A percentile compares a stretch with the other conserved stretches of the same genome.
phyloP scores from a whole-genome alignment of 2,888 invertebrate genomes.

The Euzophera pinguis region DNA sequence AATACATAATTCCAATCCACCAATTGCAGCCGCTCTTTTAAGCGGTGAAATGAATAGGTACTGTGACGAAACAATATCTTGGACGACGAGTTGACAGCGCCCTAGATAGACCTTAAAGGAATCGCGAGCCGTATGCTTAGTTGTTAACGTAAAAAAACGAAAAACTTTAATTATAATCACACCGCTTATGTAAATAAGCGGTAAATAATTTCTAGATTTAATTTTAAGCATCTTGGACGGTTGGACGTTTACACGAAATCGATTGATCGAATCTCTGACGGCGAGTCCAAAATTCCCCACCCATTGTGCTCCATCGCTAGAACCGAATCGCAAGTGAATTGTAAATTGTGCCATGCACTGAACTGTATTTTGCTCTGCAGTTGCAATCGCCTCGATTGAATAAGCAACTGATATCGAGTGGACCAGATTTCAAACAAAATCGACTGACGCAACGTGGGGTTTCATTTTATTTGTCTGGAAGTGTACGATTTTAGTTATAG shows the following conservation, averaged over 20 bases:
- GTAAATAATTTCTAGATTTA: too few relatives aligned
- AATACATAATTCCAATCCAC: too few relatives aligned
- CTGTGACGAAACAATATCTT: too few relatives aligned
- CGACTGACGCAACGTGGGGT: background rate
- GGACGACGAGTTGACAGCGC: too few relatives aligned
- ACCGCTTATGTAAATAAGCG: too few relatives aligned
- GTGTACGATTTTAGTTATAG: background rate
- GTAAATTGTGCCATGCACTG: conserved; percentile 58
- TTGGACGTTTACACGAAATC: conserved; percentile 2
- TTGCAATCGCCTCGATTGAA: conserved; percentile 7
- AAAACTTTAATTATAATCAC: too few relatives aligned
- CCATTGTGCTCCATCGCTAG: conserved; percentile 18
- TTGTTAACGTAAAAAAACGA: too few relatives aligned
- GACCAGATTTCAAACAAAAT: background rate
- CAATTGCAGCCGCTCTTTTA: too few relatives aligned
- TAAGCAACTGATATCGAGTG: conserved; percentile 54
- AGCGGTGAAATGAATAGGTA: too few relatives aligned
- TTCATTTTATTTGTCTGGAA: background rate
- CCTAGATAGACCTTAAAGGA: too few relatives aligned
- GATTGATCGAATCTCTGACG: conserved; percentile 6
- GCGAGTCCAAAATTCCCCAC: conserved; percentile 13
- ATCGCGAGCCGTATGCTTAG: too few relatives aligned
- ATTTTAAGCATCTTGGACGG: background rate
- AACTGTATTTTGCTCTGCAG: conserved; percentile 52
- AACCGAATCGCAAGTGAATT: conserved; percentile 44